These are phyloP conservation scores for Gymnoscopelus microlampas DNA, from an alignment of 2,797 vertebrate species.

Conservation along the genomic window DNA sequence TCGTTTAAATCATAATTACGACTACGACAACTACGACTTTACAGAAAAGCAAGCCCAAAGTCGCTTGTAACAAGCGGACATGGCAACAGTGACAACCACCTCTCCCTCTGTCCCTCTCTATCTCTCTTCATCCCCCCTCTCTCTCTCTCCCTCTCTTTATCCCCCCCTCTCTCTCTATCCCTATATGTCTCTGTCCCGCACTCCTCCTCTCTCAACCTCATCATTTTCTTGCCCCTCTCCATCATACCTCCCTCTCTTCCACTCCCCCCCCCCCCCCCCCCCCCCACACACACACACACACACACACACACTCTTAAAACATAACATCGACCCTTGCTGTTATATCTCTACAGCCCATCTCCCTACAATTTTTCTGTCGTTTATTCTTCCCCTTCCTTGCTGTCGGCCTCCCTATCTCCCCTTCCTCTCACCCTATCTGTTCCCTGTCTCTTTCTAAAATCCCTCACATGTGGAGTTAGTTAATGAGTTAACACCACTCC, in stretches of 20 bases:
- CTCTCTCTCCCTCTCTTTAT: constrained; percentile 17
- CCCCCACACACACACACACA: constrained; percentile 12
- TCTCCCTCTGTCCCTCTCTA: constrained; percentile 20
- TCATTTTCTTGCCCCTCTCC: constrained; percentile 29
- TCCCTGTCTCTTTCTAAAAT: constrained; percentile 42
- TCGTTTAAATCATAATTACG: no score
- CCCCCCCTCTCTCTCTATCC: constrained; percentile 34
- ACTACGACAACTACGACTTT: no score
- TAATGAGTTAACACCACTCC: constrained; percentile 67
- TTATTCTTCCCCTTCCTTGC: constrained; percentile 41
- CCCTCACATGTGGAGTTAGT: constrained; percentile 75
- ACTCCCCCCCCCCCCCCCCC: constrained; percentile 21
- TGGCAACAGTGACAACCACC: not conserved
- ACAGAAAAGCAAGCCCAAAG: no score
- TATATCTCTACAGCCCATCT: constrained; percentile 48
- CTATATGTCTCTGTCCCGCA: constrained; percentile 19
- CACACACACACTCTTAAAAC: not conserved
- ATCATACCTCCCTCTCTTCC: not conserved
- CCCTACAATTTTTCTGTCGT: constrained; percentile 56
- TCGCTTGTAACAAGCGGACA: no score
- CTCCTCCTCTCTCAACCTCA: constrained; percentile 13
- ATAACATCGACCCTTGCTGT: constrained; percentile 9
- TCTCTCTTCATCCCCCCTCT: not conserved
- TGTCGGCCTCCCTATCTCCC: constrained; percentile 44
- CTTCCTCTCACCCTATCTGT: constrained; percentile 29